Conservation (phyloP, 2,797 vertebrate genomes). For the Martes flavigula region DNA sequence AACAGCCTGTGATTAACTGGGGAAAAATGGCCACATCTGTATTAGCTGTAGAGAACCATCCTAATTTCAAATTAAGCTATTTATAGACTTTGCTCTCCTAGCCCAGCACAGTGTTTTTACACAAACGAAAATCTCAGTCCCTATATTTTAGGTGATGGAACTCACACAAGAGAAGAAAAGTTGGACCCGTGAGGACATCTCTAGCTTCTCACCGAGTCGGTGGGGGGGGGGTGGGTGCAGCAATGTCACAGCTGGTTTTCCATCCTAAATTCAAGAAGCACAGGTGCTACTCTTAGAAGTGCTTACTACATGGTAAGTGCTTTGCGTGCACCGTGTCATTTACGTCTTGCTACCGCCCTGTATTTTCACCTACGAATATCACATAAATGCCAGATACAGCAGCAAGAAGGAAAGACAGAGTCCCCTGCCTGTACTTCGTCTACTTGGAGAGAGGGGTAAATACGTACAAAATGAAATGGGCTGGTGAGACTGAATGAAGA, state of each 20-base stretch:
- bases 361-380: neutral
- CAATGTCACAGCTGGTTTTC: neutral
- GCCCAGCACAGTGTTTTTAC: neutral
- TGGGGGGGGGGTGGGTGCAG: rapidly evolving
- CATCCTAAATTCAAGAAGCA: neutral
- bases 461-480: neutral
- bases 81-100: neutral
- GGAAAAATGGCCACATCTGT: neutral
- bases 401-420: neutral
- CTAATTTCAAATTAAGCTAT: neutral
- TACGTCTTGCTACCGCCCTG: neutral
- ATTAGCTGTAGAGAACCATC: neutral
- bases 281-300: neutral
- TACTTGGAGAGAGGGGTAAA: neutral
- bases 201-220: neutral
- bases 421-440: neutral
- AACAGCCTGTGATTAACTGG: neutral
- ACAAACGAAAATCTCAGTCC: slow-evolving; percentile 14
- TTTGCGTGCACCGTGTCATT: neutral
- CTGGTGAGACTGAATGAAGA: neutral
- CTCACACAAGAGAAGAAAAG: neutral
- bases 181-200: neutral
- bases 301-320: neutral
- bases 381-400: neutral
- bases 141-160: neutral